Percentiles rank a stretch among this genome's conserved stretches.
These are phyloP conservation scores for Copidosoma aretas DNA, from an alignment of 2,888 invertebrate species.

Conservation along the genomic window DNA sequence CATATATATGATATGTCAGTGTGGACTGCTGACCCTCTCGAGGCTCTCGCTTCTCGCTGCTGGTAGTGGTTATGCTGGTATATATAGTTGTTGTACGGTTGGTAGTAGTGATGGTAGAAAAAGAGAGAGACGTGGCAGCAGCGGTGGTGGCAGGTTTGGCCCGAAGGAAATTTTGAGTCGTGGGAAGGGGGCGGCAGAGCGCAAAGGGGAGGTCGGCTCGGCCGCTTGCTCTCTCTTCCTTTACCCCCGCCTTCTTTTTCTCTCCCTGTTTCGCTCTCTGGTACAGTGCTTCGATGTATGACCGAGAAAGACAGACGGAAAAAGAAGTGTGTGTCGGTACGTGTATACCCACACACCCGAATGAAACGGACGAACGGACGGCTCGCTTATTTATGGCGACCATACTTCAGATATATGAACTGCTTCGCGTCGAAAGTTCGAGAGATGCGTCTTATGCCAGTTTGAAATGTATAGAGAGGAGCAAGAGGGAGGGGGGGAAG, in stretches of 20 bases:
- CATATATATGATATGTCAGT: too few species aligned
- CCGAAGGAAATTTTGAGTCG: conserved; percentile 45
- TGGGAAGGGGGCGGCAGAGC: conserved; percentile 32
- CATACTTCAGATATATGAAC: conserved; percentile 63
- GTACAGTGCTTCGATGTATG: conserved; percentile 26
- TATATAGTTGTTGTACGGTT: too few species aligned
- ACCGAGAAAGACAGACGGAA: conserved; percentile 54
- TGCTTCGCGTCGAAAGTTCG: conserved; percentile 63
- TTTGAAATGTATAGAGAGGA: conserved; percentile 59
- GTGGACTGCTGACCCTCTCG: too few species aligned
- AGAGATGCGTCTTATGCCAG: conserved; percentile 59
- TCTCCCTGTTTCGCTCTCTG: background rate
- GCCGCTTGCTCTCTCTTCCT: conserved; percentile 16
- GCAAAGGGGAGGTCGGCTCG: conserved; percentile 26
- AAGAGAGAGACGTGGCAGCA: conserved; percentile 8
- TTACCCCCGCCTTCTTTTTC: conserved; percentile 18
- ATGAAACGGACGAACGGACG: conserved; percentile 60
- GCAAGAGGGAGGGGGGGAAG: conserved; percentile 20
- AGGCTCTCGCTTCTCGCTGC: too few species aligned
- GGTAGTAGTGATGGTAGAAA: background rate
- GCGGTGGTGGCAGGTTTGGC: conserved; percentile 10
- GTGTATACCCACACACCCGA: background rate
- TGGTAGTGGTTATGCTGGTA: too few species aligned
- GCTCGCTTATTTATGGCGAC: conserved; percentile 62
- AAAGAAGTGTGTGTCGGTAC: conserved; percentile 55